Evolutionary conservation across 2,797 vertebrate genomes (phyloP).

Genomic region (Sorex maritimensis): DNA sequence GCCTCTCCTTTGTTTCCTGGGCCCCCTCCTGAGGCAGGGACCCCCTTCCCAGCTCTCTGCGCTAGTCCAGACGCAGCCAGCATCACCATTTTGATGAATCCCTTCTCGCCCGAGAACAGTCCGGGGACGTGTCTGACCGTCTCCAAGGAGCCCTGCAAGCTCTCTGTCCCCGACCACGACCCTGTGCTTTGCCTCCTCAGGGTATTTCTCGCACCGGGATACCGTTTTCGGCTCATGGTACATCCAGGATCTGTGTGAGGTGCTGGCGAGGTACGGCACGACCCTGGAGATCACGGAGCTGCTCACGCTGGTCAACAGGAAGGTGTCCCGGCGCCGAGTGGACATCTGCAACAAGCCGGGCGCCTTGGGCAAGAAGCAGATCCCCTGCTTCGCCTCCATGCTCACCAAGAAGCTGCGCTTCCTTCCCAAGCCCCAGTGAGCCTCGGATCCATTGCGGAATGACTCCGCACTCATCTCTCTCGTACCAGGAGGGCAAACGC

Average conservation of each 20-base stretch:
- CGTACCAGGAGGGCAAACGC: not conserved
- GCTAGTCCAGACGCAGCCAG: no score
- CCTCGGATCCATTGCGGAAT: not conserved
- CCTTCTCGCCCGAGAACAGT: no score
- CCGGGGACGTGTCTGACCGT: no score
- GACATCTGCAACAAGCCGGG: constrained; percentile 84
- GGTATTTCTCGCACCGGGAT: constrained; percentile 97
- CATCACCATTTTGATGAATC: no score
- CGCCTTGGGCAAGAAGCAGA: constrained; percentile 97
- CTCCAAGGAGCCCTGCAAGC: no score
- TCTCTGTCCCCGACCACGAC: no score
- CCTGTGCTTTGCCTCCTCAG: constrained; percentile 85
- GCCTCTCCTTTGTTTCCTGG: no score
- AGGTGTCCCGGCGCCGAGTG: constrained; percentile 94
- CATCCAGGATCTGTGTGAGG: constrained; percentile 96
- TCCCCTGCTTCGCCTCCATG: constrained; percentile 99
- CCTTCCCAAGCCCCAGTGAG: constrained; percentile 89
- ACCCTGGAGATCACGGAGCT: constrained; percentile 96
- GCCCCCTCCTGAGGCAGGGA: no score
- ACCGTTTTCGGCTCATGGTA: constrained; percentile 97
- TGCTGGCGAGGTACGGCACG: constrained; percentile 90
- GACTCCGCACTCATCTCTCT: no score
- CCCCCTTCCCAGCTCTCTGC: no score
- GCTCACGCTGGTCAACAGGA: constrained; percentile 97
- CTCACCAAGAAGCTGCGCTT: constrained; percentile 98